Base-by-base conservation (phyloP, 2,113 vertebrate genomes). In the Laticauda colubrina region DNA sequence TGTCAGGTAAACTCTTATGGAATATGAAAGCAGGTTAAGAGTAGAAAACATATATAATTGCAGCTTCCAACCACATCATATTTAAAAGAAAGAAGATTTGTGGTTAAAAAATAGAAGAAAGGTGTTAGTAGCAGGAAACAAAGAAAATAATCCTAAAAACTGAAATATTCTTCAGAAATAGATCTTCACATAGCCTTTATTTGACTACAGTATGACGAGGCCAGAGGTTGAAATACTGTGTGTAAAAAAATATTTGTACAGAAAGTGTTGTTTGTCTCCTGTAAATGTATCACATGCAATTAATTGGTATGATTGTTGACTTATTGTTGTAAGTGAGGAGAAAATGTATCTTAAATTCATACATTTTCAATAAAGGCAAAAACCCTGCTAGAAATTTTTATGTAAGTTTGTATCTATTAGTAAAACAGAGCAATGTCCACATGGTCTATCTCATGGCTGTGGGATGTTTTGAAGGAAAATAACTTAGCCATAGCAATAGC, bases 1-100 rank as follows among this genome's bases (percentile, higher is more conserved):
- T 91, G 93, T 95, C 92, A 96, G 88, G 94, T 5, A 93, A 51
- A 0, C 39, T 94, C n/a, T 90, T 45, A 34, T 9, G 29, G 24
- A 3, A 55, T 85, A 2, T 9, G 55, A 90, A 20, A 15, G 81
- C 61, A 85, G 54, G 8, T 0, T 11, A 54, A 59, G 1, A 93
- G 87, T 9, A 89, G 69, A 23, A 51, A 54, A 34, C 0, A 61
- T 12, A 34, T 6, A 75, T 69, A 92, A 39, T 29, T 10, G 29
- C 57, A 57, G 10, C 10, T 29, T 4, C 90, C 57, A 43, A 61
- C 48, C 20, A 85, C 51, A 15, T 64, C 3, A 69, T 29, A 88
- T 88, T 94, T 53, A 61, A 91, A 53, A 85, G 92, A 39, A n/a
- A 34, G 57, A 14, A 0, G 93, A 86, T 7, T 21, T 85, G 3